Conservation (phyloP, 2,888 invertebrate genomes). For the Plutella xylostella region DNA sequence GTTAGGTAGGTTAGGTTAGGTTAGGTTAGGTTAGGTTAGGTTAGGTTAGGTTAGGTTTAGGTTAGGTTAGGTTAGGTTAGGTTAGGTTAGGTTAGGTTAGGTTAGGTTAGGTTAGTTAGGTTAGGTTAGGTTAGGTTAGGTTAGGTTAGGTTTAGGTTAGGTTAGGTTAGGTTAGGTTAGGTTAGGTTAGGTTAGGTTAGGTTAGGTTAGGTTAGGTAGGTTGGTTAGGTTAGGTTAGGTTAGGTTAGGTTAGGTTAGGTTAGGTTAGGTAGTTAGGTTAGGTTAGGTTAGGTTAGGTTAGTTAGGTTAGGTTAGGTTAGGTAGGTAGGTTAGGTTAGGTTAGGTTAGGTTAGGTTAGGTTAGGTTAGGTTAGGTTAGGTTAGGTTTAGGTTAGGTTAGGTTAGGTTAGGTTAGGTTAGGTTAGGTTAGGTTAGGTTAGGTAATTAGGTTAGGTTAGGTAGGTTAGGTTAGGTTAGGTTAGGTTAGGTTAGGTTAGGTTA, state of each 20-base stretch:
- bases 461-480: slow-evolving; percentile 16
- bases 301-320: slow-evolving; percentile 7
- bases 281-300: slow-evolving; percentile 14
- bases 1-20: slow-evolving; percentile 7
- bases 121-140: slow-evolving; percentile 9
- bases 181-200: slow-evolving; percentile 7
- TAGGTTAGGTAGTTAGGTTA: slow-evolving; percentile 14
- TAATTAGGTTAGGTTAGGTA: slow-evolving; percentile 15
- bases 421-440: slow-evolving; percentile 17
- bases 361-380: slow-evolving; percentile 14
- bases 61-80: slow-evolving; percentile 6
- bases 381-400: slow-evolving; percentile 12
- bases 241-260: slow-evolving; percentile 12
- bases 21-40: slow-evolving; percentile 7
- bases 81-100: slow-evolving; percentile 7
- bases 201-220: slow-evolving; percentile 6
- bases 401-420: slow-evolving; percentile 12
- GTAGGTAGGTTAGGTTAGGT: slow-evolving; percentile 13
- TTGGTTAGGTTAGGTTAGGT: slow-evolving; percentile 14
- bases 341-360: slow-evolving; percentile 16
- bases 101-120: slow-evolving; percentile 8
- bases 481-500: slow-evolving; percentile 16
- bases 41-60: slow-evolving; percentile 7
- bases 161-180: slow-evolving; percentile 9
- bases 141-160: slow-evolving; percentile 9